Conservation (phyloP, 2,797 vertebrate species). For the Thamnophis elegans region DNA sequence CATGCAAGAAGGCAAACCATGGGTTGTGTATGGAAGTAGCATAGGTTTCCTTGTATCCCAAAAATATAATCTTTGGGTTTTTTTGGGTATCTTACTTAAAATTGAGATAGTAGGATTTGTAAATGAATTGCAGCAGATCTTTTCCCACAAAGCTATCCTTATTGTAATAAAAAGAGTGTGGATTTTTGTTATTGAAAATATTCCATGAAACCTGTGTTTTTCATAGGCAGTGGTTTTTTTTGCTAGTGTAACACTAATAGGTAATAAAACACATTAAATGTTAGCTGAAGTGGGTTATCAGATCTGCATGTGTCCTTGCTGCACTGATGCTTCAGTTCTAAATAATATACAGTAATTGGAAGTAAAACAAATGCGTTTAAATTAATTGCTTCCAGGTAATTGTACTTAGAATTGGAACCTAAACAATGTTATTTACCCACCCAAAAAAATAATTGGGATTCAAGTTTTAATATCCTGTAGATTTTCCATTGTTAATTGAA, state of each 20-base stretch:
- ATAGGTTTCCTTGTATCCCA: slow-evolving; percentile 7
- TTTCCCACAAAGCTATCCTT: slow-evolving; percentile 15
- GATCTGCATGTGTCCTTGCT: slow-evolving; percentile 39
- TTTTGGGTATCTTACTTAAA: slow-evolving; percentile 43
- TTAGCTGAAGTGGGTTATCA: slow-evolving; percentile 48
- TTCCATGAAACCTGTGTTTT: slow-evolving; percentile 56
- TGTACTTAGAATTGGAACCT: slow-evolving; percentile 17
- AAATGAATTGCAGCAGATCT: slow-evolving; percentile 37
- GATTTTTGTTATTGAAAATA: slow-evolving; percentile 51
- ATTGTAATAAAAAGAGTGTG: slow-evolving; percentile 42
- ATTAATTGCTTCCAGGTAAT: slow-evolving; percentile 3
- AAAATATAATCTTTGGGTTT: slow-evolving; percentile 42
- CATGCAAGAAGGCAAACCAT: slow-evolving; percentile 33
- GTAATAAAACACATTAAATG: slow-evolving; percentile 32
- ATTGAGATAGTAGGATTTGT: slow-evolving; percentile 51
- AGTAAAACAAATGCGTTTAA: slow-evolving; percentile 8
- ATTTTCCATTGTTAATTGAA: slow-evolving; percentile 32
- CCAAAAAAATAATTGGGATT: background rate
- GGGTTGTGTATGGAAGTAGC: slow-evolving; percentile 7
- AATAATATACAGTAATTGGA: slow-evolving; percentile 10
- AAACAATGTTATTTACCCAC: background rate
- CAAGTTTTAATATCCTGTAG: slow-evolving; percentile 3
- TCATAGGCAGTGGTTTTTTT: slow-evolving; percentile 51
- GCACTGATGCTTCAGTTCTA: slow-evolving; percentile 37
- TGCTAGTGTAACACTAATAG: slow-evolving; percentile 40